These are phyloP conservation scores for Amphimallon solstitiale DNA, from an alignment of 2,888 invertebrate genomes.

Conservation along the genomic window DNA sequence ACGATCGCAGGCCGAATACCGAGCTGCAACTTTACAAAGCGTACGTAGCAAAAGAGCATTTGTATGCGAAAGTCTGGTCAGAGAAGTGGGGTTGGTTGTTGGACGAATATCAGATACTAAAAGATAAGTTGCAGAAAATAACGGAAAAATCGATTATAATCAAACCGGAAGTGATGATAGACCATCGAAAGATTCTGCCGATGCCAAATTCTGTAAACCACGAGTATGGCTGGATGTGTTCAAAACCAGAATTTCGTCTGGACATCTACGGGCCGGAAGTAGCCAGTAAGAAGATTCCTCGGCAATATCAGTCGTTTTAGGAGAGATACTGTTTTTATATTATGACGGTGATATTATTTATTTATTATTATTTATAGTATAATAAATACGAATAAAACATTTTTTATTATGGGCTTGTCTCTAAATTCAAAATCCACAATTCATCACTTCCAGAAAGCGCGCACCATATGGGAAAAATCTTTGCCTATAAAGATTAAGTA, in stretches of 20 bases:
- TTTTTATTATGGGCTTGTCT: too few relatives aligned
- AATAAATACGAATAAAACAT: too few relatives aligned
- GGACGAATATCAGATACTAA: conserved; percentile 1
- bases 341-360: too few relatives aligned
- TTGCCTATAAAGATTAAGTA: too few relatives aligned
- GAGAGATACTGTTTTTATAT: too few relatives aligned
- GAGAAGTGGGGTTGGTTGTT: conserved; percentile 14
- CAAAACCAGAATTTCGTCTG: conserved; percentile 12
- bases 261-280: conserved; percentile 1
- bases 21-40: neutral
- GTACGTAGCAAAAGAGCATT: neutral
- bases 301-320: neutral
- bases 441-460: too few relatives aligned
- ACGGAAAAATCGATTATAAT: neutral
- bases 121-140: neutral
- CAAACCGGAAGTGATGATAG: neutral
- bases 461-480: too few relatives aligned
- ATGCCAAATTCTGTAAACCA: conserved; percentile 10
- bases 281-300: neutral
- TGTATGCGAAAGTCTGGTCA: neutral
- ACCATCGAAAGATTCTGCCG: neutral
- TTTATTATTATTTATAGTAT: too few relatives aligned
- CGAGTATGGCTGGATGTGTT: conserved; percentile 21
- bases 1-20: neutral
- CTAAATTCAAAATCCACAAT: too few relatives aligned